phyloP scores from a whole-genome alignment of 2,113 vertebrate genomes.

The Oncorhynchus gorbuscha region DNA sequence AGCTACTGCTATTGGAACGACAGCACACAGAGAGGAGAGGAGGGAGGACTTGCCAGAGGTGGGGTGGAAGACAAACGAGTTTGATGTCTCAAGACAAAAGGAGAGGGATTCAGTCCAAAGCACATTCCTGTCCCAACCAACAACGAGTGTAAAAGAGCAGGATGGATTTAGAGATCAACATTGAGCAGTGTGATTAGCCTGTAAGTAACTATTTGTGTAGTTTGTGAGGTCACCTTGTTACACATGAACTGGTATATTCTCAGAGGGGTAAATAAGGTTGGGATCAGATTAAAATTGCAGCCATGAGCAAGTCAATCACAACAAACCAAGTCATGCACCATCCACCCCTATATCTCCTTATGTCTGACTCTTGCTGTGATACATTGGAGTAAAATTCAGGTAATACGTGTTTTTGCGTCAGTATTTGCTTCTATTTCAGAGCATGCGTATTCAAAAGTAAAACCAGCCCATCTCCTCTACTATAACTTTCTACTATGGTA shows the following conservation, averaged over 20 bases:
- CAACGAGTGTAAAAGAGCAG: slow-evolving; percentile 64
- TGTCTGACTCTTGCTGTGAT: not conserved
- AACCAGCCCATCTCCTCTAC: not conserved
- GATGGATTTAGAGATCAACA: slow-evolving; percentile 49
- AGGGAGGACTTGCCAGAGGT: slow-evolving; percentile 50
- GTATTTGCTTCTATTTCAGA: not conserved
- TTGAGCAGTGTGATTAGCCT: slow-evolving; percentile 43
- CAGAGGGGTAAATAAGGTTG: not conserved
- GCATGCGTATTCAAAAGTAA: not conserved
- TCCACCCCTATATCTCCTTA: slow-evolving; percentile 15
- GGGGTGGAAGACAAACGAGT: slow-evolving; percentile 65
- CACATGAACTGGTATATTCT: not conserved
- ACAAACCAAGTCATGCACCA: slow-evolving; percentile 49
- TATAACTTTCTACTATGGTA: slow-evolving; percentile 12
- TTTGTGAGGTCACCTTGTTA: slow-evolving; percentile 13
- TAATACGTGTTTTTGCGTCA: not conserved
- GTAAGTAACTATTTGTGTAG: slow-evolving; percentile 18
- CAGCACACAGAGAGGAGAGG: slow-evolving; percentile 41
- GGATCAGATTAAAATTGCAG: slow-evolving; percentile 17
- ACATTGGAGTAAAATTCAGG: not conserved
- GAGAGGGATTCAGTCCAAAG: slow-evolving; percentile 76
- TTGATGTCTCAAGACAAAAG: slow-evolving; percentile 73
- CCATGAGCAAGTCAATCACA: slow-evolving; percentile 27
- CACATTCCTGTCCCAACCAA: slow-evolving; percentile 61
- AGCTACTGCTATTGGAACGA: slow-evolving; percentile 64